phyloP scores from a whole-genome alignment of 2,797 vertebrate species.

The Oreonectes daqikongensis region DNA sequence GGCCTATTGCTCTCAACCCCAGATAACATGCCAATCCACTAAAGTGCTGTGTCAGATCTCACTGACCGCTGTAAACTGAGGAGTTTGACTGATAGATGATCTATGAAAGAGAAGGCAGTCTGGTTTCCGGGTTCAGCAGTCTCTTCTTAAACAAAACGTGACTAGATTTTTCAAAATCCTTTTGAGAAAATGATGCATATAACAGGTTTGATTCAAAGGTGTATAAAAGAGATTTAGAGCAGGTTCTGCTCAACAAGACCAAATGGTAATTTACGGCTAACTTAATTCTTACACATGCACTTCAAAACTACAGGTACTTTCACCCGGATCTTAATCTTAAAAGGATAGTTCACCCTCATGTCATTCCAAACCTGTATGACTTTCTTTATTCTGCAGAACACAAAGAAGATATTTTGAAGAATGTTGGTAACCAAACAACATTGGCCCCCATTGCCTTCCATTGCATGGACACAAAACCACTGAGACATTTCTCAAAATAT shows the following conservation, averaged over 20 bases:
- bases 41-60: conserved; percentile 63
- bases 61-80: conserved; percentile 66
- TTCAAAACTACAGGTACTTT: conserved; percentile 1
- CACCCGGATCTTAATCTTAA: background rate
- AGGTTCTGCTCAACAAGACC: background rate
- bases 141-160: background rate
- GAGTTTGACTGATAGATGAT: conserved; percentile 53
- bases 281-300: conserved; percentile 1
- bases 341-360: too few relatives aligned
- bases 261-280: conserved; percentile 7
- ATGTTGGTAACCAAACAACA: too few relatives aligned
- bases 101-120: conserved; percentile 49
- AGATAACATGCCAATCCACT: conserved; percentile 68
- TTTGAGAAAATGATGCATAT: background rate
- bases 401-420: too few relatives aligned
- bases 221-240: background rate
- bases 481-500: too few relatives aligned
- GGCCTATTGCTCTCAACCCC: conserved; percentile 48
- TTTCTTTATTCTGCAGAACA: too few relatives aligned
- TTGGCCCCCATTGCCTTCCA: too few relatives aligned
- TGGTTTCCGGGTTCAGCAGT: background rate
- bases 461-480: too few relatives aligned
- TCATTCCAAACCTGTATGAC: too few relatives aligned
- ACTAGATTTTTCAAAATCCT: conserved; percentile 3
- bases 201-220: conserved; percentile 11